A percentile compares a stretch with the other conserved stretches of the same genome.
phyloP scores from a whole-genome alignment of 1,140 invertebrate species.

The Kradibia gibbosae region DNA sequence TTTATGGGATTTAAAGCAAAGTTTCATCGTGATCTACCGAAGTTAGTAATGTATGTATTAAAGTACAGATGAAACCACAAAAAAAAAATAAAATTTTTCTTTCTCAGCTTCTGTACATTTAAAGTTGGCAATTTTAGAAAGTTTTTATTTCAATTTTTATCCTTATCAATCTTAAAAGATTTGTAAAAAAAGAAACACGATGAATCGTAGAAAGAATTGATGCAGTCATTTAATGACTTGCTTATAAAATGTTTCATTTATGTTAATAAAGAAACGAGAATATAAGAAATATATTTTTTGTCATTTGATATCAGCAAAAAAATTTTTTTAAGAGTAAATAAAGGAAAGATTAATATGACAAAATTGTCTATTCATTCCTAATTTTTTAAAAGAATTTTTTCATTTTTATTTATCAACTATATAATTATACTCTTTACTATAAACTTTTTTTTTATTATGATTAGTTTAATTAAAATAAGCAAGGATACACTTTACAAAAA shows the following conservation, averaged over 20 bases:
- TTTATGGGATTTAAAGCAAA: conserved; percentile 30
- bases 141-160: conserved; percentile 23
- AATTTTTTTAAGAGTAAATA: not conserved
- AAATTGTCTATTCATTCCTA: not conserved
- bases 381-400: not conserved
- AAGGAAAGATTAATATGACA: not conserved
- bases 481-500: too few relatives aligned
- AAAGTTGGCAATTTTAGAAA: conserved; percentile 1
- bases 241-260: not conserved
- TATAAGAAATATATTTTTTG: not conserved
- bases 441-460: too few relatives aligned
- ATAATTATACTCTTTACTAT: too few relatives aligned
- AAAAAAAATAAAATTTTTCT: conserved; percentile 24
- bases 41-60: conserved; percentile 26
- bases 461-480: too few relatives aligned
- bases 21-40: conserved; percentile 21
- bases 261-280: not conserved
- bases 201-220: conserved; percentile 23
- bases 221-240: not conserved
- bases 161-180: conserved; percentile 9
- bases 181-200: not conserved
- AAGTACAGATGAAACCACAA: not conserved
- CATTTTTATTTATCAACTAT: too few relatives aligned
- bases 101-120: not conserved
- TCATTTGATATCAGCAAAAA: not conserved